Percentiles rank a stretch among this genome's conserved stretches.
phyloP scores from a whole-genome alignment of 2,113 vertebrate genomes.

The Nesogale talazaci region DNA sequence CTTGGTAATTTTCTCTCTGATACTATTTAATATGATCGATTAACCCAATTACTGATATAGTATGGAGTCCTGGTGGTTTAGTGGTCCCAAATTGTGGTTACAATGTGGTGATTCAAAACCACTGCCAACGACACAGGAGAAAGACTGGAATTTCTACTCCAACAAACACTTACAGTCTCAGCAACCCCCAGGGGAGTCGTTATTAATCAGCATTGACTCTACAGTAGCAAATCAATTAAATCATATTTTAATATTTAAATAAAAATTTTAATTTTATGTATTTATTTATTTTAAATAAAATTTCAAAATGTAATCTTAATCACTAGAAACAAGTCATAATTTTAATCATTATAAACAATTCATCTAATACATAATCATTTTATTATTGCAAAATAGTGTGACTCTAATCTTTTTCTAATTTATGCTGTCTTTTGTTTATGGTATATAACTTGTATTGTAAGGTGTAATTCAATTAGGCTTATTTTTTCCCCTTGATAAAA shows the following conservation, averaged over 20 bases:
- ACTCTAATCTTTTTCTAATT: background rate
- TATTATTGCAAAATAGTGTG: background rate
- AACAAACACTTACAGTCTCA: no score
- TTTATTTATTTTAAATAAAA: no score
- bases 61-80: background rate
- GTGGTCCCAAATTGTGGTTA: no score
- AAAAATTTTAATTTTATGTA: no score
- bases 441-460: slow-evolving; percentile 21
- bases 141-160: no score
- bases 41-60: background rate
- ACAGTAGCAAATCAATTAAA: no score
- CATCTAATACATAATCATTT: background rate
- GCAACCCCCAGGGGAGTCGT: no score
- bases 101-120: no score
- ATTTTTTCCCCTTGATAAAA: background rate
- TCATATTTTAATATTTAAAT: no score
- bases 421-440: background rate
- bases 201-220: no score
- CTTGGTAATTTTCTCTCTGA: slow-evolving; percentile 22
- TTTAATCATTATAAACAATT: slow-evolving; percentile 5
- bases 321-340: background rate
- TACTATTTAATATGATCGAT: background rate
- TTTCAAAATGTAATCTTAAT: no score
- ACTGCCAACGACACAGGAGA: no score
- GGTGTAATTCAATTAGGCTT: background rate